A percentile compares a stretch with the other conserved stretches of the same genome.
phyloP scores from a whole-genome alignment of 2,888 invertebrate genomes.

The Tetragnatha montana region DNA sequence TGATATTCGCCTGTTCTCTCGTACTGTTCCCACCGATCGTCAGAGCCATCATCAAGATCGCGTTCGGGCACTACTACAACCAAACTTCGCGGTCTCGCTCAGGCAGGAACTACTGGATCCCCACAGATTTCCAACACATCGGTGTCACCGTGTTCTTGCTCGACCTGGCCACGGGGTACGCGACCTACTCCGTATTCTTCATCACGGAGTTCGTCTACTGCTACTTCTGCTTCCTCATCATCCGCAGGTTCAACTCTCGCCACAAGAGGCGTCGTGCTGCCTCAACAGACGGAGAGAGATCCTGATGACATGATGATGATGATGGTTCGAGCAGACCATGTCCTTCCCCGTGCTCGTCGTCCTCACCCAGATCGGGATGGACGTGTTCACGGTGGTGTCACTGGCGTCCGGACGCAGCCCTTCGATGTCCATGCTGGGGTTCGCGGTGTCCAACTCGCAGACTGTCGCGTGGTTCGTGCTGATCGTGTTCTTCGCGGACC shows the following conservation, averaged over 20 bases:
- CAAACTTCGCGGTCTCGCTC: background rate
- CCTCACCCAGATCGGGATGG: background rate
- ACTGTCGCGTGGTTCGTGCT: conserved; percentile 2
- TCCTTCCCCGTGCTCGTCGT: conserved; percentile 23
- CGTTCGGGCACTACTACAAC: background rate
- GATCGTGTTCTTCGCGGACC: conserved; percentile 8
- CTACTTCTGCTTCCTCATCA: conserved; percentile 3
- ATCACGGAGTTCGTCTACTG: background rate
- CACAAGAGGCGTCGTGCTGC: background rate
- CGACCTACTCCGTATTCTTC: conserved; percentile 2
- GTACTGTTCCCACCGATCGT: background rate
- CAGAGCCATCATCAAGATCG: background rate
- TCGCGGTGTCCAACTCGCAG: background rate
- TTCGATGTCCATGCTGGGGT: background rate
- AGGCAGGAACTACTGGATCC: conserved; percentile 25
- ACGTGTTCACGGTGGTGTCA: conserved; percentile 18
- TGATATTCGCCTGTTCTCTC: background rate
- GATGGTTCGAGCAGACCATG: background rate
- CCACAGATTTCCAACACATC: background rate
- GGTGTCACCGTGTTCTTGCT: background rate
- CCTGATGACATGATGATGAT: background rate
- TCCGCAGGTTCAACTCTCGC: background rate
- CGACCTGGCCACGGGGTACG: background rate
- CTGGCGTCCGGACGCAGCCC: background rate
- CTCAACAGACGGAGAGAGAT: background rate